A percentile compares a stretch with the other conserved stretches of the same genome.
These are phyloP conservation scores for Ommatoiulus sabulosus DNA, from an alignment of 2,888 invertebrate genomes.

Conservation along the genomic window DNA sequence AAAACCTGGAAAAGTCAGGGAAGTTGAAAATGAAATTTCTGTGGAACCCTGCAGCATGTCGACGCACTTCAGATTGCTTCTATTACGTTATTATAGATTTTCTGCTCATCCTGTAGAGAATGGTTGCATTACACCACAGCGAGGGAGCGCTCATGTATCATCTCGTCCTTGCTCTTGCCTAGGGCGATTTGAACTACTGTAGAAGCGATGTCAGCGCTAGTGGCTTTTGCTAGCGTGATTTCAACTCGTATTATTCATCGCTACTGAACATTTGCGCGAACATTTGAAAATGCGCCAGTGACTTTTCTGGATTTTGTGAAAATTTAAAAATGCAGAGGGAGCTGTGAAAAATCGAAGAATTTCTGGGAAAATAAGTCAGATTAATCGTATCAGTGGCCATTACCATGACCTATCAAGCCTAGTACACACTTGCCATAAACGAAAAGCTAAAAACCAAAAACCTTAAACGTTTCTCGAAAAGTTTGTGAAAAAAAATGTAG, in stretches of 20 bases:
- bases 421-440: no score
- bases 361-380: background rate
- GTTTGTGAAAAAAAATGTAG: no score
- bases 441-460: no score
- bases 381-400: no score
- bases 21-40: no score
- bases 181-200: background rate
- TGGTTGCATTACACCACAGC: slow-evolving; percentile 8
- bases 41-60: no score
- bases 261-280: background rate
- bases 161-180: background rate
- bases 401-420: no score
- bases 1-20: no score
- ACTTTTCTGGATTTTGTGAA: background rate
- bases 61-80: no score
- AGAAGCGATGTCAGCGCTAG: slow-evolving; percentile 2
- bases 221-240: background rate
- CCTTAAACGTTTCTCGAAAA: no score
- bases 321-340: background rate
- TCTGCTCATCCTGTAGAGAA: background rate
- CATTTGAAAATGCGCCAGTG: background rate
- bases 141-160: slow-evolving; percentile 35
- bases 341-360: background rate
- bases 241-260: background rate
- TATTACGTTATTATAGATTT: no score